Evolutionary conservation across 2,113 vertebrate genomes (phyloP).

Genomic region (Rhinogobius similis): DNA sequence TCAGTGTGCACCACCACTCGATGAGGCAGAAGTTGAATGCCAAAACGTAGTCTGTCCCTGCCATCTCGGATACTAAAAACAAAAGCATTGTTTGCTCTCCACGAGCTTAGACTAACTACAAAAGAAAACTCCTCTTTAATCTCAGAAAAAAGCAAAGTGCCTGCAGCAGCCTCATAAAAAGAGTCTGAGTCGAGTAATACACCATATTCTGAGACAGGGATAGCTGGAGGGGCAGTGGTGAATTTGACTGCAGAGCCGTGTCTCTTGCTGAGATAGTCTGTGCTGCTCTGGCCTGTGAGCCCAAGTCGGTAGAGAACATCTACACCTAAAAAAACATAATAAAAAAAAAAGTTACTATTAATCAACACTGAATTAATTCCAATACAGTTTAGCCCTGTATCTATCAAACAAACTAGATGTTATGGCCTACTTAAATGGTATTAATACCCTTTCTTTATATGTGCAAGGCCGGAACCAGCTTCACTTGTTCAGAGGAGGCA

Average conservation of each 20-base stretch:
- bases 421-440: not conserved
- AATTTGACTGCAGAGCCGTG: slow-evolving; percentile 57
- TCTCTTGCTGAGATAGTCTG: slow-evolving; percentile 67
- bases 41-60: slow-evolving; percentile 86
- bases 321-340: slow-evolving; percentile 87
- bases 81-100: slow-evolving; percentile 90
- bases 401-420: not conserved
- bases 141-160: slow-evolving; percentile 77
- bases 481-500: slow-evolving; percentile 25
- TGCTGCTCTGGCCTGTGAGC: slow-evolving; percentile 77
- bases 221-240: slow-evolving; percentile 67
- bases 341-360: slow-evolving; percentile 52
- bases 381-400: not conserved
- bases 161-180: slow-evolving; percentile 78
- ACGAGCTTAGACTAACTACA: slow-evolving; percentile 86
- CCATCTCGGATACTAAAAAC: slow-evolving; percentile 87
- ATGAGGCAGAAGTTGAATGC: slow-evolving; percentile 87
- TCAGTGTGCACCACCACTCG: slow-evolving; percentile 85
- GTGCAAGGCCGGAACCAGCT: not conserved
- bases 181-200: slow-evolving; percentile 79
- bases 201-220: slow-evolving; percentile 76
- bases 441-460: not conserved
- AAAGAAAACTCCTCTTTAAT: slow-evolving; percentile 84
- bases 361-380: not conserved
- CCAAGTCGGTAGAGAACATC: slow-evolving; percentile 89